Base-by-base conservation (phyloP, 1,140 invertebrate species). In the Yoshiicerus persimilis region DNA sequence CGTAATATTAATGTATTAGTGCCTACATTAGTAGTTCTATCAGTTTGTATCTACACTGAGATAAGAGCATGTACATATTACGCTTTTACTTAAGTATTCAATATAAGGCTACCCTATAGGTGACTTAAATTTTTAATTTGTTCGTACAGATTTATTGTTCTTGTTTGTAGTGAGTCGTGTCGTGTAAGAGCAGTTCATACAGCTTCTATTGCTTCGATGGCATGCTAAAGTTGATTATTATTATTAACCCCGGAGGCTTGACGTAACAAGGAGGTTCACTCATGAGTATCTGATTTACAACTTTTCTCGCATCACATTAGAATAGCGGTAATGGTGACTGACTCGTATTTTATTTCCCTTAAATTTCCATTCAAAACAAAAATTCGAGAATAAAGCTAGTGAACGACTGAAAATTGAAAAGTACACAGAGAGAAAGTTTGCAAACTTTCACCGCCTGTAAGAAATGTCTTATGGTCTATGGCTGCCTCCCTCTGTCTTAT, bases 321-420 rank as follows among this genome's bases (percentile, higher is more conserved):
- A 27, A 32, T 47, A 16, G 25, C 6, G 27, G 64, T 27, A 25
- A 20, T 32, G 27, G 32, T 36, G 32, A 80, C 16, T 36, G 75
- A 80, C 75, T 80, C 75, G 34, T 80, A 80, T 80, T 80, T 80
- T 80, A 80, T 80, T 80, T 80, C 32, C 75, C n/a, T 80, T 36
- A 80, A 80, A 80, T 80, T 80, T 80, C 75, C 75, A 80, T 80
- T 80, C 75, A 32, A 80, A 80, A 36, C 75, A 80, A 80, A 80
- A 80, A 80, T 80, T 80, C 75, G 30, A 23, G 75, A 80, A 80
- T 80, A 38, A 80, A 36, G 32, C 34, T 36, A 80, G 32, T 80
- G 75, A 36, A 80, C 75, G n/a, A 23, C 75, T 36, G n/a, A 38
- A 80, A 80, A 80, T 80, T 80, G 32, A 80, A 80, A 80, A 80